These are phyloP conservation scores for Epinephelus fuscoguttatus DNA, from an alignment of 2,113 vertebrate genomes.

Conservation along the genomic window DNA sequence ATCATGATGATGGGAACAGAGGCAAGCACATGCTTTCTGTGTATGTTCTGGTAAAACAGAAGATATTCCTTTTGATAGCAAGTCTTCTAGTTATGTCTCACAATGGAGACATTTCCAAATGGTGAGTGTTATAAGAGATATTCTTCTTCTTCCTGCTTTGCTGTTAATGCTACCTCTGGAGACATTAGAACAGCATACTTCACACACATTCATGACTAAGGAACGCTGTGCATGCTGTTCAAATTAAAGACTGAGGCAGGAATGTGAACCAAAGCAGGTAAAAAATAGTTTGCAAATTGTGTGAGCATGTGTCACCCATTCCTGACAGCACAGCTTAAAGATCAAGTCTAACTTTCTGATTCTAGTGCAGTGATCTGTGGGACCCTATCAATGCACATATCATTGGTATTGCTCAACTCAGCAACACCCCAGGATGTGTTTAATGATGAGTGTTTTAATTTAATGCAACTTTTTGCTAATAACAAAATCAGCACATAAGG, in stretches of 20 bases:
- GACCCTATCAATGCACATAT: too few relatives aligned
- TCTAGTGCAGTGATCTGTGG: not conserved
- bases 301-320: too few relatives aligned
- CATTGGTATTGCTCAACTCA: not conserved
- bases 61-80: not conserved
- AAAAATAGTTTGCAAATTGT: not conserved
- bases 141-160: not conserved
- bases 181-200: not conserved
- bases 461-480: not conserved
- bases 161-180: not conserved
- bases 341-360: not conserved
- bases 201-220: not conserved
- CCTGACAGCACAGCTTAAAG: not conserved
- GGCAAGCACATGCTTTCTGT: not conserved
- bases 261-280: not conserved
- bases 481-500: not conserved
- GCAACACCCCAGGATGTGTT: not conserved
- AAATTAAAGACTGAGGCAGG: not conserved
- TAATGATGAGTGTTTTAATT: not conserved
- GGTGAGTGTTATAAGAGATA: not conserved
- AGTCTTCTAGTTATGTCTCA: not conserved
- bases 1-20: conserved; percentile 10
- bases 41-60: not conserved
- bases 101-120: not conserved
- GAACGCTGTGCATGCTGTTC: not conserved